Base-by-base conservation (phyloP, 2,797 vertebrate genomes). In the Tinamus major region DNA sequence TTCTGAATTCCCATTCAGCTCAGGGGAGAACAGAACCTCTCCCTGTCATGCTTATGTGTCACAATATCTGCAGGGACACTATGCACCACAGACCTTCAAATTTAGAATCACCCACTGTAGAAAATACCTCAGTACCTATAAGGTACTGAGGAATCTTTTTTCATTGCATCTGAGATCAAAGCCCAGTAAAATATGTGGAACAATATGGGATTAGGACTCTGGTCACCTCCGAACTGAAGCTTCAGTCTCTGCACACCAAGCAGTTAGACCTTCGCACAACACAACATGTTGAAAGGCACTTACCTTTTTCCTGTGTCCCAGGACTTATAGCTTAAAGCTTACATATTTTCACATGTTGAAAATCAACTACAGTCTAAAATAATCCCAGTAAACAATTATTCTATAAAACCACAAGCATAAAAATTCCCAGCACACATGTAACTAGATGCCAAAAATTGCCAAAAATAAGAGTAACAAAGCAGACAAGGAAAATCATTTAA, bases 341-440 rank as follows among this genome's bases (percentile, higher is more conserved):
- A 42, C 17, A 9, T 24, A 74, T 69, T 91, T 79, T 94, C 90
- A 80, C 91, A 94, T 76, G 87, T 71, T 85, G 85, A 91, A 92
- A 74, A 78, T 56, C 80, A 64, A 79, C 82, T 79, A 64, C 49
- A 86, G 96, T 68, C 79, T 27, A 68, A 51, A 67, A 55, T 95
- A 93, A 97, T 96, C 94, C 80, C 69, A 37, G 90, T 95, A 97
- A 97, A 97, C 95, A 96, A 63, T 92, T 70, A 80, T 95, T 96
- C 96, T 85, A 59, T 64, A 48, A 92, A 95, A 90, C 85, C 72
- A 44, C 64, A 89, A 86, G 70, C 42, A 59, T 20, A 41, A 31
- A 86, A 87, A 35, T 77, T 90, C 91, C 68, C 89, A 69, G 23
- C 72, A 76, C 62, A 48, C 41, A 24, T 76, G 23, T 61, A 92